Conservation (phyloP, 2,888 invertebrate species). For the Lepidocyrtinus sp. region DNA sequence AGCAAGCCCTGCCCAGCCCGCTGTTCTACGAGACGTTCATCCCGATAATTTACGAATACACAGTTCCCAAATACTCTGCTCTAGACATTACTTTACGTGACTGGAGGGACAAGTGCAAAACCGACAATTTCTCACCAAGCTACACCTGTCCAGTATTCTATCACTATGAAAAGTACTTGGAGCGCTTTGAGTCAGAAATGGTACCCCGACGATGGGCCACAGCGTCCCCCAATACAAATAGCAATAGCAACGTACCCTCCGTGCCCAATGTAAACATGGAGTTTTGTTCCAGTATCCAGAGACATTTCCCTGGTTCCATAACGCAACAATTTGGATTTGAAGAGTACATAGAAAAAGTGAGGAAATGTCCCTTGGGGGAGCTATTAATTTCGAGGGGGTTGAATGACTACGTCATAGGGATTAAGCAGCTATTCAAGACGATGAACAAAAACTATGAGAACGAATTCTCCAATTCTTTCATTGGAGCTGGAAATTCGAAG, state of each 20-base stretch:
- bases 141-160: constrained; percentile 68
- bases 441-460: constrained; percentile 65
- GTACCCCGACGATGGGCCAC: constrained; percentile 50
- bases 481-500: constrained; percentile 46
- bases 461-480: constrained; percentile 64
- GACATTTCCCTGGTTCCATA: constrained; percentile 61
- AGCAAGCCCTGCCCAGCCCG: constrained; percentile 44
- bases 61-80: constrained; percentile 49
- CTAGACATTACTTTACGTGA: constrained; percentile 64
- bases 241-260: constrained; percentile 15
- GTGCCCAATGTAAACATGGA: constrained; percentile 23
- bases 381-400: constrained; percentile 24
- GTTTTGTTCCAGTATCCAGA: constrained; percentile 61
- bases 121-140: constrained; percentile 61
- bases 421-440: constrained; percentile 64
- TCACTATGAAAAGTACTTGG: constrained; percentile 64
- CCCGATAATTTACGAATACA: constrained; percentile 63
- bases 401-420: constrained; percentile 59
- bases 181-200: constrained; percentile 62
- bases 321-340: constrained; percentile 58
- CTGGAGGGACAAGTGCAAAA: constrained; percentile 64
- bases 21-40: constrained; percentile 61
- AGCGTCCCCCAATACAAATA: not conserved
- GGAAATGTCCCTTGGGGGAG: constrained; percentile 48
- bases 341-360: constrained; percentile 53